phyloP scores from a whole-genome alignment of 2,888 invertebrate genomes.

The Nipponacmea schrenckii region DNA sequence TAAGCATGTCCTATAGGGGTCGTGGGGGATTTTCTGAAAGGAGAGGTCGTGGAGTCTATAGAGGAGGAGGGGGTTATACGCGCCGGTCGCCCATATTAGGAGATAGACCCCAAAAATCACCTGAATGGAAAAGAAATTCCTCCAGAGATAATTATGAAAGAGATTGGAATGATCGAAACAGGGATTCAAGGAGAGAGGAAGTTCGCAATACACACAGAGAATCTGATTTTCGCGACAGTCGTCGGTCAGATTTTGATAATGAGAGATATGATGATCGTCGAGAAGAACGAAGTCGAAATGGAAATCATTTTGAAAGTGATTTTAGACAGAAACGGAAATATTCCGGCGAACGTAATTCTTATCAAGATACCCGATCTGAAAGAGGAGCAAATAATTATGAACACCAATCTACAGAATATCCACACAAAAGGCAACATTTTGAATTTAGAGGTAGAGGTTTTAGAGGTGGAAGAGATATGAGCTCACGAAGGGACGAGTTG shows the following conservation, averaged over 20 bases:
- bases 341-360: not conserved
- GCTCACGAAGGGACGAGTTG: not conserved
- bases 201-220: too few relatives aligned
- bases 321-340: not conserved
- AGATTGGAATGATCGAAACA: not conserved
- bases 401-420: not conserved
- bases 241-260: not conserved
- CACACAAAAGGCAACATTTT: not conserved
- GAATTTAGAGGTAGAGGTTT: not conserved
- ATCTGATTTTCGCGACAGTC: not conserved
- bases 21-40: too few relatives aligned
- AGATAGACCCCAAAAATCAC: not conserved
- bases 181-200: too few relatives aligned
- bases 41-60: not conserved
- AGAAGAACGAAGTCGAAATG: not conserved
- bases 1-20: too few relatives aligned
- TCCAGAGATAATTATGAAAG: not conserved
- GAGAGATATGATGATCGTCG: not conserved
- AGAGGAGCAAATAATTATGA: not conserved
- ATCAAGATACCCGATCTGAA: not conserved
- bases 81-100: not conserved
- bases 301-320: not conserved
- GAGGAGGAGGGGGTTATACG: not conserved
- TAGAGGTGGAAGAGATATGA: not conserved
- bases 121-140: not conserved